phyloP scores from a whole-genome alignment of 2,113 vertebrate species.

The Campylomormyrus numenius region DNA sequence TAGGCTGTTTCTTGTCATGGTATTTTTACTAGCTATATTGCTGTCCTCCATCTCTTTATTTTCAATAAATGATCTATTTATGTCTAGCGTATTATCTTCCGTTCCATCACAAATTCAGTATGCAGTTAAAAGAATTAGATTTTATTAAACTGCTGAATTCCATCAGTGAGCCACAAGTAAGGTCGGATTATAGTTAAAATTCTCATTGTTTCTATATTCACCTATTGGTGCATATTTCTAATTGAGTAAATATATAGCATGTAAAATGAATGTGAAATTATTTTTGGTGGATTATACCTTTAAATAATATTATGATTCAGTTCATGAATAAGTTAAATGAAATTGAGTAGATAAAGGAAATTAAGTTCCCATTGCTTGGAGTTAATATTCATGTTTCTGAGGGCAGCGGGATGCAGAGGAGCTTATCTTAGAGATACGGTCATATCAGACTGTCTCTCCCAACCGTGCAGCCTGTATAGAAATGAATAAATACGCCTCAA shows the following conservation, averaged over 20 bases:
- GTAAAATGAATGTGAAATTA: neutral
- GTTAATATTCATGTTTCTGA: neutral
- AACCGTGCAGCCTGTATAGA: neutral
- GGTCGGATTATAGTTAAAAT: neutral
- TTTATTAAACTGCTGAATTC: neutral
- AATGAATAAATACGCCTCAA: neutral
- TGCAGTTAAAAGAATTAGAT: neutral
- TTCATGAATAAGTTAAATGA: neutral
- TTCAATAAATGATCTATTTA: neutral
- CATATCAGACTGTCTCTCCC: neutral
- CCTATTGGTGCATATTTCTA: neutral
- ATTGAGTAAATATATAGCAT: neutral
- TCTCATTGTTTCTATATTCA: neutral
- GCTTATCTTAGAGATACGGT: neutral
- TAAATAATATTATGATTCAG: neutral
- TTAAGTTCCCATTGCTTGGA: neutral
- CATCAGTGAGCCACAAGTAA: neutral
- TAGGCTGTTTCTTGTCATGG: neutral
- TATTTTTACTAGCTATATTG: neutral
- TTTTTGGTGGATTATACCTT: neutral
- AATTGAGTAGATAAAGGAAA: neutral
- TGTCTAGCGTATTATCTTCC: neutral
- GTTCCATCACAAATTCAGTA: neutral
- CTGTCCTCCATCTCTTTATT: neutral
- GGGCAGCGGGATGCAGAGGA: too few relatives aligned